These are phyloP conservation scores for Hypotaenidia philippensis DNA, from an alignment of 2,797 vertebrate species.

Conservation along the genomic window DNA sequence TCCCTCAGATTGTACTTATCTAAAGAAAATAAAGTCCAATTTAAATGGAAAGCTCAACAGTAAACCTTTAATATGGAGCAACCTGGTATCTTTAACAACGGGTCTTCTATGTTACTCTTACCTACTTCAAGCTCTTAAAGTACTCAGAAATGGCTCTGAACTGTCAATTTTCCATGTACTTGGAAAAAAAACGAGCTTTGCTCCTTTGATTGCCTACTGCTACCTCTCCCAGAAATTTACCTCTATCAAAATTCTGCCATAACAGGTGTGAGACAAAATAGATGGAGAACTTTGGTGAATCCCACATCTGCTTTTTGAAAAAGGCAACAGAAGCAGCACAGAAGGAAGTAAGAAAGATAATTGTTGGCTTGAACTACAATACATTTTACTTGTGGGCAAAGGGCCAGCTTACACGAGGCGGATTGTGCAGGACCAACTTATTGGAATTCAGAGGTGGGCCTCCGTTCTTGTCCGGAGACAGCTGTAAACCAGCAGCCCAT, in stretches of 20 bases:
- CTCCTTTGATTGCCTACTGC: neutral
- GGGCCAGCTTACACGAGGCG: conserved; percentile 90
- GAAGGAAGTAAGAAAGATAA: conserved; percentile 84
- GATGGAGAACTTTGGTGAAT: conserved; percentile 86
- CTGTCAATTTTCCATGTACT: neutral
- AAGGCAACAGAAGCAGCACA: conserved; percentile 86
- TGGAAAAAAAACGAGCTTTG: conserved; percentile 1
- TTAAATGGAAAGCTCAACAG: neutral
- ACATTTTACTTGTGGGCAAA: conserved; percentile 87
- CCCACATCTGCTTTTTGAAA: conserved; percentile 80
- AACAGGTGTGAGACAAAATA: conserved; percentile 76
- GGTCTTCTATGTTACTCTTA: neutral
- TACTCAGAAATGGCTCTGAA: neutral
- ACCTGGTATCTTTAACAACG: neutral
- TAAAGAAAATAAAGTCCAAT: neutral
- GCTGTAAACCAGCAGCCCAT: conserved; percentile 98
- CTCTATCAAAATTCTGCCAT: conserved; percentile 47
- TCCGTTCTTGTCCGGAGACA: conserved; percentile 92
- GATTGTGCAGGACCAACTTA: conserved; percentile 89
- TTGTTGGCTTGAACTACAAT: conserved; percentile 85
- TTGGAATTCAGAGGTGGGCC: conserved; percentile 96
- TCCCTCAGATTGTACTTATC: neutral
- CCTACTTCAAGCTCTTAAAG: neutral
- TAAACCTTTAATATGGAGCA: neutral
- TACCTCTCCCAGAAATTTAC: conserved; percentile 18